A percentile compares a stretch with the other conserved stretches of the same genome.
These are phyloP conservation scores for Troilus luridus DNA, from an alignment of 2,888 invertebrate species.

Conservation along the genomic window DNA sequence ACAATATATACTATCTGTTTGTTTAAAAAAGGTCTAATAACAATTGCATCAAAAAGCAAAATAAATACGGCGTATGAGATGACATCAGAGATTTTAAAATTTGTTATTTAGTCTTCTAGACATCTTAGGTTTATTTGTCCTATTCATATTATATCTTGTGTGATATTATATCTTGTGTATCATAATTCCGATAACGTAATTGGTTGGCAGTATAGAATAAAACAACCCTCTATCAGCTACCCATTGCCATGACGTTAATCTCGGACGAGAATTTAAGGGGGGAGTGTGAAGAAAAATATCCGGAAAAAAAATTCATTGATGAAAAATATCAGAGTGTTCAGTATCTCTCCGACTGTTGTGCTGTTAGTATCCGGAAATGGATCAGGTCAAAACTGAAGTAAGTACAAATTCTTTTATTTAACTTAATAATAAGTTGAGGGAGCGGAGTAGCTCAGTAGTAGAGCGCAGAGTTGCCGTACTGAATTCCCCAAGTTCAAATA, in stretches of 20 bases:
- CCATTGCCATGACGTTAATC: background rate
- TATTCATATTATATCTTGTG: background rate
- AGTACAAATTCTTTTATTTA: background rate
- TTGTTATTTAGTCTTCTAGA: slow-evolving; percentile 3
- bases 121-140: background rate
- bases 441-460: too few relatives aligned
- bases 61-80: background rate
- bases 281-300: background rate
- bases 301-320: background rate
- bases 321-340: background rate
- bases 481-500: too few relatives aligned
- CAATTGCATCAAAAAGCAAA: background rate
- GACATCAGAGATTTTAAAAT: background rate
- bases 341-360: background rate
- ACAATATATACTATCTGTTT: too few relatives aligned
- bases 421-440: too few relatives aligned
- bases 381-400: background rate
- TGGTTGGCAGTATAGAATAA: background rate
- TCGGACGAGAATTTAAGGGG: background rate
- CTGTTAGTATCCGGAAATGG: background rate
- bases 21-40: background rate
- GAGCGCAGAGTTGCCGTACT: too few relatives aligned
- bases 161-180: background rate
- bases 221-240: background rate
- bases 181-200: background rate